Conservation (phyloP, 2,888 invertebrate species). For the Sphaeridia pumilis region DNA sequence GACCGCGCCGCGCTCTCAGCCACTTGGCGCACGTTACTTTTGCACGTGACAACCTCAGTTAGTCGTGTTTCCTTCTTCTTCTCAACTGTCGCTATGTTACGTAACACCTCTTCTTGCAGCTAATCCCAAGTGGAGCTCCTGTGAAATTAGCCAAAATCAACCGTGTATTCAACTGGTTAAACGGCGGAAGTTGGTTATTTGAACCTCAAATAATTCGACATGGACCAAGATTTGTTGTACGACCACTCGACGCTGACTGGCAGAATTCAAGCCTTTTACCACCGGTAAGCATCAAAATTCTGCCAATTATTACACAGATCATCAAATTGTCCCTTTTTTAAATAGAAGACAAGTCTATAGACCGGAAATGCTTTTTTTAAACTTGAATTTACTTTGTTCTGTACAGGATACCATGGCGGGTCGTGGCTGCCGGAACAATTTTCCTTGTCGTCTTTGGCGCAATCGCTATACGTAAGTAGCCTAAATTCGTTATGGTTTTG, state of each 20-base stretch:
- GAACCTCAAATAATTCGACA: not conserved
- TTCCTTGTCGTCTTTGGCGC: not conserved
- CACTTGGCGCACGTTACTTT: too few relatives aligned
- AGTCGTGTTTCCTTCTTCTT: too few relatives aligned
- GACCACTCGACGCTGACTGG: conserved; percentile 10
- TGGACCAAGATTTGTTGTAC: not conserved
- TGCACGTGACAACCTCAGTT: too few relatives aligned
- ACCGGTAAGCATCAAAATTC: conserved; percentile 6
- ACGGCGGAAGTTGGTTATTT: not conserved
- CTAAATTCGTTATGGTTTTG: not conserved
- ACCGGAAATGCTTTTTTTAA: too few relatives aligned
- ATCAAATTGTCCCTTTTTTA: not conserved
- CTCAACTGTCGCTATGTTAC: too few relatives aligned
- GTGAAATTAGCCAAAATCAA: not conserved
- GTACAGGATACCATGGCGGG: conserved; percentile 1
- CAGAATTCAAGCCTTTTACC: not conserved
- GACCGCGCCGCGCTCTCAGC: too few relatives aligned
- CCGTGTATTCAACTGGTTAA: not conserved
- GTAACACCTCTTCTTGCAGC: too few relatives aligned
- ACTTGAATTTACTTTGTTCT: not conserved
- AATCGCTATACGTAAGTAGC: not conserved
- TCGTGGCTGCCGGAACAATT: not conserved
- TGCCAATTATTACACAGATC: too few relatives aligned
- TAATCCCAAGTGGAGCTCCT: too few relatives aligned
- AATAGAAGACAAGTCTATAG: not conserved